These are phyloP conservation scores for Gadopsis bispinosus DNA, from an alignment of 2,797 vertebrate species.

Conservation along the genomic window DNA sequence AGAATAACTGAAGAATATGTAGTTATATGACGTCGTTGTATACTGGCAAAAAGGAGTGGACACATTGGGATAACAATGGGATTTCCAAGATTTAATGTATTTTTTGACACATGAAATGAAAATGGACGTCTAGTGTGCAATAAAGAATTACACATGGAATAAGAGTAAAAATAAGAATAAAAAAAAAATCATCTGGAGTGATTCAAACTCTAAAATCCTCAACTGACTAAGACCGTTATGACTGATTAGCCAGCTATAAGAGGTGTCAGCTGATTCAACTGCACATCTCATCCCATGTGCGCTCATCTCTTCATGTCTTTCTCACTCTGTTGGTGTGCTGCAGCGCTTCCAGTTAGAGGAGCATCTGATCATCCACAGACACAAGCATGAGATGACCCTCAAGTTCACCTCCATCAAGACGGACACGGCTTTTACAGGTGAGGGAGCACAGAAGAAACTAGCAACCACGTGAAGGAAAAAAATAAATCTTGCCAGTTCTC, in stretches of 20 bases:
- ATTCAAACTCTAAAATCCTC: not conserved
- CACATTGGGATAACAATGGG: not conserved
- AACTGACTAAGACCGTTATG: slow-evolving; percentile 5
- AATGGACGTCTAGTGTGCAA: not conserved
- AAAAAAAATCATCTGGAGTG: not conserved
- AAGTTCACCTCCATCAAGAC: slow-evolving; percentile 96
- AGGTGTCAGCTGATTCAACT: slow-evolving; percentile 27
- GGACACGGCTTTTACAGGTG: slow-evolving; percentile 94
- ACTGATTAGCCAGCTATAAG: slow-evolving; percentile 17
- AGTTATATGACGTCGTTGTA: not conserved
- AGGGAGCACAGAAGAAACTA: slow-evolving; percentile 9
- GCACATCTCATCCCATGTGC: slow-evolving; percentile 24
- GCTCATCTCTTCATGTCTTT: slow-evolving; percentile 38
- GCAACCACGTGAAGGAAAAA: not conserved
- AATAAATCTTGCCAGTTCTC: not conserved
- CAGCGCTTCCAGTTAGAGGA: slow-evolving; percentile 97
- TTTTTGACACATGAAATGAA: slow-evolving; percentile 6
- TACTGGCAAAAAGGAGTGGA: not conserved
- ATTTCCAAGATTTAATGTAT: not conserved
- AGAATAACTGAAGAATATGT: not conserved
- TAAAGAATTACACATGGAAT: not conserved
- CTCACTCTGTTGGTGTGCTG: slow-evolving; percentile 62
- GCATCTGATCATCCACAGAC: slow-evolving; percentile 97
- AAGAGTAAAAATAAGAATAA: not conserved
- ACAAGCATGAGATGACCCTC: slow-evolving; percentile 99